phyloP scores from a whole-genome alignment of 2,888 invertebrate species.

The Cyclophora punctaria region DNA sequence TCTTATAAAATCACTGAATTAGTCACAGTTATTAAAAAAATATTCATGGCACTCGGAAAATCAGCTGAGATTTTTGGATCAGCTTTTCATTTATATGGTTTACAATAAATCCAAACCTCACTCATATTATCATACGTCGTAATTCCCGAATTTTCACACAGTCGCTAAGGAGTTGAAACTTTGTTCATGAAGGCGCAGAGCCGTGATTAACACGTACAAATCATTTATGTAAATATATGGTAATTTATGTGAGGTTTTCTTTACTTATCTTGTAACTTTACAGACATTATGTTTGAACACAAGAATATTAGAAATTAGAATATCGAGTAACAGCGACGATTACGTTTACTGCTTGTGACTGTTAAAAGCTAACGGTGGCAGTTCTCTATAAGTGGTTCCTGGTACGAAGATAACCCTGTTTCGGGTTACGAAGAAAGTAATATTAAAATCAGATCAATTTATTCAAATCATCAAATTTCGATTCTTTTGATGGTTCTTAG shows the following conservation, averaged over 20 bases:
- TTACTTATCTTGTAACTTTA: too few species aligned
- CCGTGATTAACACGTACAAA: conserved; percentile 13
- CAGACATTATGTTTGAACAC: too few species aligned
- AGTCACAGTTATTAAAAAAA: not conserved
- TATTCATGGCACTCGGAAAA: not conserved
- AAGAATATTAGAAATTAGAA: not conserved
- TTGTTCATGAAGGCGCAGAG: conserved; percentile 8
- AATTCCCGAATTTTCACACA: not conserved
- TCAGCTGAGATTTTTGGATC: not conserved
- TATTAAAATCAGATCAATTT: too few species aligned
- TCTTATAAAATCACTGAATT: too few species aligned
- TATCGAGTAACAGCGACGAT: not conserved
- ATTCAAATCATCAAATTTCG: too few species aligned
- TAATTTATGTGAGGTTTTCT: conserved; percentile 16
- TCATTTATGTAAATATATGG: conserved; percentile 12
- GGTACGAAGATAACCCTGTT: too few species aligned
- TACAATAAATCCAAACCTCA: not conserved
- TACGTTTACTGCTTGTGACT: not conserved
- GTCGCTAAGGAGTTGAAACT: conserved; percentile 7
- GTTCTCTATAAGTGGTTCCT: too few species aligned
- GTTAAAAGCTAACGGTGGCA: too few species aligned
- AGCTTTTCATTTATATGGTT: not conserved
- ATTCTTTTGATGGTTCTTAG: too few species aligned
- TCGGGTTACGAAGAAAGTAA: too few species aligned
- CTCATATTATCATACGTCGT: not conserved